Base-by-base conservation (phyloP, 1,140 invertebrate species). In the Drosophila trapezifrons region DNA sequence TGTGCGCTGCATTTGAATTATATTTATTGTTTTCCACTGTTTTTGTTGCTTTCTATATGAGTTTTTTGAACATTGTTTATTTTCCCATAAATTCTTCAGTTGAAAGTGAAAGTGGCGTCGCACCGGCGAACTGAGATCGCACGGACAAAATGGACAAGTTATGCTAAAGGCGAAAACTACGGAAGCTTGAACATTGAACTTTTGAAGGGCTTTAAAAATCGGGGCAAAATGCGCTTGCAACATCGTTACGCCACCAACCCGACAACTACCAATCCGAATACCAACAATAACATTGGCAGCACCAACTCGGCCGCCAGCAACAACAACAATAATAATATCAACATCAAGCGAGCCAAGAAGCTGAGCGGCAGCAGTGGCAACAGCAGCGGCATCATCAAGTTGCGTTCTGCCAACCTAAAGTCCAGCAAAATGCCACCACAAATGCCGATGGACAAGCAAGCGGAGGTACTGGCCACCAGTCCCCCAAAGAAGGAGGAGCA, bases 51-150 rank as follows among this genome's bases (percentile, higher is more conserved):
- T 77, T 73, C 62, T 71, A 73, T 57, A 72, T 43, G 29, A 27
- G 65, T 71, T 71, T 45, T 45, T 54, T 73, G 75, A 85, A 80
- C 59, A 82, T 62, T 81, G 78, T 85, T 80, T 76, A 76, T 62
- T 73, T 84, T 84, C 77, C 67, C 66, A 51, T 63, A 72, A 76
- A 86, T 86, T 83, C 79, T 89, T 74, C 76, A 86, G 79, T 87
- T 73, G 67, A 87, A 87, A 87, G 83, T 83, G 84, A 87, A 87
- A 87, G 83, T 80, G 73, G 76, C 65, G 58, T 57, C 51, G 64
- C 38, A 32, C 76, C 63, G 69, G 82, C 74, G 47, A 58, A 40
- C 25, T 35, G 56, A 54, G 38, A 51, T 62, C 58, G 35, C 52
- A 18, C 17, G 47, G n/a, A 51, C 47, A 43, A 45, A 56, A 49